Base-by-base conservation (phyloP, 1,140 invertebrate genomes). In the Goniozus legneri region DNA sequence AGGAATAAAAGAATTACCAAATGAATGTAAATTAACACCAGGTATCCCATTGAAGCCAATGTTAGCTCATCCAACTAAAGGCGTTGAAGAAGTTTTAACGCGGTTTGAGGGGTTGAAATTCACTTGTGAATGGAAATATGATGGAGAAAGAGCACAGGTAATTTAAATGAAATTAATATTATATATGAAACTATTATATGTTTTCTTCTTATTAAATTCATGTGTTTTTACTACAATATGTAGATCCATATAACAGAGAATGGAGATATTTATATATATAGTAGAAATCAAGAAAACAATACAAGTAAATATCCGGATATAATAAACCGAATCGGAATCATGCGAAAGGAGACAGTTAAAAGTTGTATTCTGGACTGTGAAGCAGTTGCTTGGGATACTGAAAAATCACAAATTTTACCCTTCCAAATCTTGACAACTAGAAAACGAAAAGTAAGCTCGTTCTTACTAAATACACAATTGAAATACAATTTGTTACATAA, bases 61-160 rank as follows among this genome's bases (percentile, higher is more conserved):
- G 97, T 80, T 99, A 53, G 97, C 97, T 2, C 95, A 98, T 75
- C 97, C 97, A 10, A 96, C 96, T 0, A 94, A 92, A 74, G 94
- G 94, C 2, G 84, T 93, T 2, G 79, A 83, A 42, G 95, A 99
- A 75, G 91, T 99, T 12, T 73, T 99, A 3, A 81, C 86, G 38
- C 80, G 94, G 44, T 99, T 99, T 75, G 94, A 97, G 48, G 84
- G 87, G 20, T 77, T 89, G 56, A 86, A 90, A 62, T 99, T 99
- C 65, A 98, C 96, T 2, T 99, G 96, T 71, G 97, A 99, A 79
- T 99, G 88, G 83, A 99, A 99, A 73, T 99, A 99, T 73, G 97
- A 99, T 75, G 97, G 97, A 3, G 97, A 99, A 80, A 78, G 97
- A 65, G 97, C 95, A 3, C 97, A 99, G 80, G 88, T 94, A 54